Evolutionary conservation across 2,797 vertebrate species (phyloP), one percentile per base, ranked within the genome.

Genomic region (Sebastes wilsoni): DNA sequence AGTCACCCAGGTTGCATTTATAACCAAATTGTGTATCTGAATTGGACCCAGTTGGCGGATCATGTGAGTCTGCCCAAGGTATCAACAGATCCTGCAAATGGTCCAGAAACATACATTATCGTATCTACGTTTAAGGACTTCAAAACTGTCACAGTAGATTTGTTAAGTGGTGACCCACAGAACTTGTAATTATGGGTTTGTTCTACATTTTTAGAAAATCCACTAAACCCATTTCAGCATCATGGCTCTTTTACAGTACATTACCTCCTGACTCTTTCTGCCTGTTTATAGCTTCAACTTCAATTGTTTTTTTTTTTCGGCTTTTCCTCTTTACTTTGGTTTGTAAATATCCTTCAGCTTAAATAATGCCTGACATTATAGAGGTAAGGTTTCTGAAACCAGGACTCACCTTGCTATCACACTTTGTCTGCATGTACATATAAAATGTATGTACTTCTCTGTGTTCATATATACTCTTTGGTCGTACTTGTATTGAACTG

Each of bases 131-230:
- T 28, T 52, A 0, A 71, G 27, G 16, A 65, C 18, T 46, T 67
- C 3, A 12, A 36, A 34, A 9, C n/a, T 56, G 28, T 60, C 32
- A 46, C 62, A 8, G 42, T 61, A 66, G 23, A 42, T 42, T 4
- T 46, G 46, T 49, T 49, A 49, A 20, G 2, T 27, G 22, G 9
- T n/a, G 10, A 54, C 4, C 46, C 20, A 61, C 12, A 28, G 14
- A 61, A 54, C 9, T 54, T 54, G 18, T 38, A 54, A 13, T 42
- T 5, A 10, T 66, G 38, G 13, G 2, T 66, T 42, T 13, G 1
- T 54, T 72, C 13, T 38, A 49, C 42, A 30, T 74, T 74, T 55
- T 59, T 16, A 66, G 38, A 4, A 65, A 70, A 82, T 69, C 46
- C 56, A n/a, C 4, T 42, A 32, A 65, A 28, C 2, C 28, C 34